Conservation (phyloP, 2,888 invertebrate species). For the Galerucella calmariensis region DNA sequence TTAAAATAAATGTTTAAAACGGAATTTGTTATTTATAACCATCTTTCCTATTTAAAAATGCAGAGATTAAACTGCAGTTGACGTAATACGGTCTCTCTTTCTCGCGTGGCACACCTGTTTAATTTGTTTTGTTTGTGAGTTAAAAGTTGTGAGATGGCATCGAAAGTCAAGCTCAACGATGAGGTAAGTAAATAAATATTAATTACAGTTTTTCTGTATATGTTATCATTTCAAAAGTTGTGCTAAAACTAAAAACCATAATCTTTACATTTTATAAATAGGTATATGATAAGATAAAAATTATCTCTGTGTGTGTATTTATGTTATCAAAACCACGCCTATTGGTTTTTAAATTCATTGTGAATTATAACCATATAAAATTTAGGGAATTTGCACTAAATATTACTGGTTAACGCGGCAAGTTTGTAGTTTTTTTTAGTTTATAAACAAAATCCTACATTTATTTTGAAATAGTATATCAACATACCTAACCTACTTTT, state of each 20-base stretch:
- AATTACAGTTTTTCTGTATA: constrained; percentile 25
- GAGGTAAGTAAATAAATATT: constrained; percentile 58
- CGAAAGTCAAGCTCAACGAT: constrained; percentile 61
- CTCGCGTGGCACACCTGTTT: constrained; percentile 37
- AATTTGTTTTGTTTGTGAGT: constrained; percentile 35
- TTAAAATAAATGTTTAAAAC: neutral
- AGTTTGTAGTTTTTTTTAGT: neutral
- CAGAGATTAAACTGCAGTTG: constrained; percentile 21
- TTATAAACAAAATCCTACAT: neutral
- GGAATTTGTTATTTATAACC: neutral
- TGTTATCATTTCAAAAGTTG: constrained; percentile 35
- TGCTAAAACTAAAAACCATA: constrained; percentile 34
- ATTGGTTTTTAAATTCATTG: constrained; percentile 40
- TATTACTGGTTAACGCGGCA: neutral
- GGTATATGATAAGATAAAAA: constrained; percentile 48
- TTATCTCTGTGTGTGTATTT: constrained; percentile 42
- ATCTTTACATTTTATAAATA: constrained; percentile 13
- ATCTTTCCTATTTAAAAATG: constrained; percentile 2
- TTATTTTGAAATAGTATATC: neutral
- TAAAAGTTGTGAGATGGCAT: constrained; percentile 54
- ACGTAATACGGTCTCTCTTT: constrained; percentile 25
- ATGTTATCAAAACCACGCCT: constrained; percentile 61
- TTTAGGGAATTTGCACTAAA: neutral
- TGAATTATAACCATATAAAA: neutral
- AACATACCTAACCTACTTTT: neutral